Conservation (phyloP, 2,797 vertebrate genomes). For the Phataginus tetradactyla region DNA sequence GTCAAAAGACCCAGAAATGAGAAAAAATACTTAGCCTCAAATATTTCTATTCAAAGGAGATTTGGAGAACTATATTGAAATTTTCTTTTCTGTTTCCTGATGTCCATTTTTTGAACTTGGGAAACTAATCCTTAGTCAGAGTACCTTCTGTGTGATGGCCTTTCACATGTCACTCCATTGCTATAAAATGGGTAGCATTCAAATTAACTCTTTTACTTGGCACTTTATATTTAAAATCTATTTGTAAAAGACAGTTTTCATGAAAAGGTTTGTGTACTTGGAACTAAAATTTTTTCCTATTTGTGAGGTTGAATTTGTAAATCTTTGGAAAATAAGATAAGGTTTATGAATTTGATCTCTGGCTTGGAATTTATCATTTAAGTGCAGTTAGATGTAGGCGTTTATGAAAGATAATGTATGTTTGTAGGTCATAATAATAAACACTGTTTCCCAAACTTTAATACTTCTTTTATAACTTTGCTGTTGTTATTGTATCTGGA, state of each 20-base stretch:
- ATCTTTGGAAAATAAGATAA: neutral
- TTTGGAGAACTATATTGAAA: neutral
- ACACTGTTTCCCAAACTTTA: neutral
- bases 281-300: neutral
- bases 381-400: neutral
- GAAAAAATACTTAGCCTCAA: neutral
- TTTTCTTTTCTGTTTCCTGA: neutral
- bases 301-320: constrained; percentile 18
- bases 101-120: constrained; percentile 3
- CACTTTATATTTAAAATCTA: neutral
- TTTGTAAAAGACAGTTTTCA: neutral
- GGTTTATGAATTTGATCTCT: neutral
- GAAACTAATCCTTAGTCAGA: constrained; percentile 41
- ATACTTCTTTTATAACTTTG: neutral
- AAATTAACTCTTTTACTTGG: neutral
- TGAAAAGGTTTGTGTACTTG: neutral
- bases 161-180: constrained; percentile 17
- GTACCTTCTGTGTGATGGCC: neutral
- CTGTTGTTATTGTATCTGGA: neutral
- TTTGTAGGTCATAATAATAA: neutral
- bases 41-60: constrained; percentile 14
- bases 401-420: constrained; percentile 10
- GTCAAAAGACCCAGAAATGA: neutral
- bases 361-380: neutral
- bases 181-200: neutral